Base-by-base conservation (phyloP, 1,140 invertebrate species). In the Atta cephalotes region DNA sequence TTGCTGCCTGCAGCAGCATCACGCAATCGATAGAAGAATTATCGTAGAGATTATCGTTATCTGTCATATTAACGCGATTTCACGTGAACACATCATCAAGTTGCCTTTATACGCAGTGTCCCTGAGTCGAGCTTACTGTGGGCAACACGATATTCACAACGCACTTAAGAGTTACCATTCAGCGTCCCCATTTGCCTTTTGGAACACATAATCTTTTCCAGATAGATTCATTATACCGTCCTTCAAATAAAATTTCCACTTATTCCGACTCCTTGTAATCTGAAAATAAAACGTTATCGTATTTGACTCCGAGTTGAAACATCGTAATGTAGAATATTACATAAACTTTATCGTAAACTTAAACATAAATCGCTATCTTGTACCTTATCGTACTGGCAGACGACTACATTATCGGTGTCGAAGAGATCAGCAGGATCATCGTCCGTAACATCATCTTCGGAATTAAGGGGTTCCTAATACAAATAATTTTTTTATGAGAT, bases 231-330 rank as follows among this genome's bases (percentile, higher is more conserved):
- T 99, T 86, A 99, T 99, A 66, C 99, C 99, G 96, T 99, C 99
- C 96, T 99, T 99, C 77, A 99, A 96, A 95, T 99, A 98, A 95
- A 99, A 99, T 96, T 99, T 99, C 99, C 99, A 99, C 95, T 99
- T 99, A 93, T 99, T 99, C 92, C 99, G 97, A 93, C 98, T 99
- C 94, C 99, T 97, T 87, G 98, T 99, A 85, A 99, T 99, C 98
- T 98, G 93, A 39, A 96, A 88, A 85, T 93, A 90, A 92, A 85
- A 85, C 53, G 10, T 60, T 60, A 39, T 49, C 21, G 5, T 9
- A 56, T 10, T 12, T 21, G 21, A 39, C 49, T 51, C 14, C 49
- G 49, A 51, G 14, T 16, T 51, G 49, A 51, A 51, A 51, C 9
- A 51, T 51, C 49, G 49, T 51, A 51, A 16, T 45, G 2, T 45